Percentiles rank a stretch among this genome's conserved stretches.
Evolutionary conservation across 2,888 invertebrate genomes (phyloP).

Genomic region (Ichneumoninae sp.): DNA sequence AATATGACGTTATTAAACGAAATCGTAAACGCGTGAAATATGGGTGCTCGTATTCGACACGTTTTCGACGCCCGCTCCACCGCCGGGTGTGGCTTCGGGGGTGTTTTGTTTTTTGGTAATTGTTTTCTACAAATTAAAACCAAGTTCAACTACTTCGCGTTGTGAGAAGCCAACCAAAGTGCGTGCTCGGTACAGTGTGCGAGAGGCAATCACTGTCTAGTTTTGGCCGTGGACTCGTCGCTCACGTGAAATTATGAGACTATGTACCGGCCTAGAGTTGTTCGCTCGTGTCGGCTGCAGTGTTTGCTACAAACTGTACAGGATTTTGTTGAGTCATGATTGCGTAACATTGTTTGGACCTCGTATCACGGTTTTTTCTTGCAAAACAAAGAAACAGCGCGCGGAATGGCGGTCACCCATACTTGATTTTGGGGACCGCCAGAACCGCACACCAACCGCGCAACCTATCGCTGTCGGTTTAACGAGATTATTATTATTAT

Average conservation of each 20-base stretch:
- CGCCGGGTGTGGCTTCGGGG: background rate
- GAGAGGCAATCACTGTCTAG: constrained; percentile 56
- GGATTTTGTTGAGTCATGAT: background rate
- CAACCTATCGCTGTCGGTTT: no score
- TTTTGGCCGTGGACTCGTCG: constrained; percentile 35
- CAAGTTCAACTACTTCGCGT: constrained; percentile 12
- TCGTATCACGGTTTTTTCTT: background rate
- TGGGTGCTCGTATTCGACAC: background rate
- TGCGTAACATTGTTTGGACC: background rate
- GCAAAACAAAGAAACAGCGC: no score
- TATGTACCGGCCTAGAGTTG: constrained; percentile 27
- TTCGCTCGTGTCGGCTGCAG: background rate
- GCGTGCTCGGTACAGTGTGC: constrained; percentile 15
- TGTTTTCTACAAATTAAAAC: constrained; percentile 3
- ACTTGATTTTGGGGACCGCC: no score
- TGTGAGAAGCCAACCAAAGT: background rate
- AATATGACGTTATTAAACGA: constrained; percentile 56
- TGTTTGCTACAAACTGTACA: background rate
- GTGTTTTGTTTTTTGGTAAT: constrained; percentile 10
- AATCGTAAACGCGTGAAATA: constrained; percentile 32
- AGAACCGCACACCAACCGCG: no score
- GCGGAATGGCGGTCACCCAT: no score
- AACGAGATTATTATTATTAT: no score
- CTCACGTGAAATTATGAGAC: constrained; percentile 58
- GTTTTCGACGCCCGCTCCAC: background rate